Base-by-base conservation (phyloP, 1,140 invertebrate species). In the Neodiprion virginianus region DNA sequence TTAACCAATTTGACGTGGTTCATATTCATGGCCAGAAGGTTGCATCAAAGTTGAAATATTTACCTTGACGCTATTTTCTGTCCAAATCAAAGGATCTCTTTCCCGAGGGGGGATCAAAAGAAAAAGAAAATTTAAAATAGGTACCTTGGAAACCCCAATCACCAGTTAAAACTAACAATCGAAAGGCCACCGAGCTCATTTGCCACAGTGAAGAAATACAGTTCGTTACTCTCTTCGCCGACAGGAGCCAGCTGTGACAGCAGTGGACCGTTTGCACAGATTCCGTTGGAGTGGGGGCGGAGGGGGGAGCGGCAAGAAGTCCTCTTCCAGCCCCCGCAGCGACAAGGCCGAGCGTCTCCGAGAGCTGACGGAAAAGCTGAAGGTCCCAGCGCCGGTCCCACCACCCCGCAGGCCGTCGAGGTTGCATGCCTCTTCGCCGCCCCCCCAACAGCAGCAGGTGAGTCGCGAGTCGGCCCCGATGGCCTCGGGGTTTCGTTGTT, bases 231-330 rank as follows among this genome's bases (percentile, higher is more conserved):
- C 28, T 40, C 28, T 40, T 40, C 28, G 28, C 7, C n/a, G 53
- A 61, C 66, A 87, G 84, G 85, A 89, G 77, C 85, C 84, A 82
- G 81, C 84, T 74, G 84, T 83, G 84, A 83, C 84, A 87, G 85
- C 92, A 83, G 92, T 95, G 93, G 94, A 95, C 89, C 93, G 93
- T 75, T 89, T 95, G 85, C 93, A 93, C 82, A 93, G 91, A 85
- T 92, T 93, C 84, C 92, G 93, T 84, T 93, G 94, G 89, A 93
- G 93, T 88, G 92, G 93, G 87, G 90, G 90, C 88, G 83, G 86
- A 81, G 79, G 84, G 82, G 82, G 84, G 79, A 82, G 82, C 53
- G 82, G 81, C 72, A 88, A 86, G 76, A 87, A 88, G 74, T 83
- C 85, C 74, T 83, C 83, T 82, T 80, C 83, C 74, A 80, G 88